These are phyloP conservation scores for Notothenia rossii DNA, from an alignment of 2,113 vertebrate species.

Conservation along the genomic window DNA sequence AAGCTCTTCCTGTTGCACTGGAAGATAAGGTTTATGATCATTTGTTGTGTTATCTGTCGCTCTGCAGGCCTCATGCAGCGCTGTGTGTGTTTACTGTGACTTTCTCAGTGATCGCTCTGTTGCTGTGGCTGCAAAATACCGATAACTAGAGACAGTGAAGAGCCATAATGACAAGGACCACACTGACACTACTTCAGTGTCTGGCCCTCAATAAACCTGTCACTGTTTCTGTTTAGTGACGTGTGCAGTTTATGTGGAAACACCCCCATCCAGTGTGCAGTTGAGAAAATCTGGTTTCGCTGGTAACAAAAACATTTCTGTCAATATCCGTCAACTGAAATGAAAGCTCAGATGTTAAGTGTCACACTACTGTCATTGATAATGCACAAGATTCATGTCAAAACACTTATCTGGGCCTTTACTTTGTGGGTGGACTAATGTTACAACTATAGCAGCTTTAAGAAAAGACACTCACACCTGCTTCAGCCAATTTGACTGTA, in stretches of 20 bases:
- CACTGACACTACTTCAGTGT: background rate
- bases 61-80: slow-evolving; percentile 29
- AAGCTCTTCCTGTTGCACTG: background rate
- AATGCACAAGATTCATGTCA: background rate
- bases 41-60: slow-evolving; percentile 54
- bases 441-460: background rate
- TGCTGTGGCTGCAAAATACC: slow-evolving; percentile 15
- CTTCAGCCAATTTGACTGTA: background rate
- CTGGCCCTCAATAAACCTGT: background rate
- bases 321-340: background rate
- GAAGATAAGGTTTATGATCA: slow-evolving; percentile 38
- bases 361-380: background rate
- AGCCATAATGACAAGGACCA: background rate
- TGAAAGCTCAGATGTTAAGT: background rate
- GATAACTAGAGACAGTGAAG: slow-evolving; percentile 8
- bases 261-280: slow-evolving; percentile 12
- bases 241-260: background rate
- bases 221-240: background rate
- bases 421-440: background rate
- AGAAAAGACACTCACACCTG: background rate
- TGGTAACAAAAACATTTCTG: background rate
- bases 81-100: slow-evolving; percentile 41
- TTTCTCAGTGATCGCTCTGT: slow-evolving; percentile 15
- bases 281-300: background rate
- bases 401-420: background rate